These are phyloP conservation scores for Fukomys damarensis DNA, from an alignment of 2,113 vertebrate genomes.

Conservation along the genomic window DNA sequence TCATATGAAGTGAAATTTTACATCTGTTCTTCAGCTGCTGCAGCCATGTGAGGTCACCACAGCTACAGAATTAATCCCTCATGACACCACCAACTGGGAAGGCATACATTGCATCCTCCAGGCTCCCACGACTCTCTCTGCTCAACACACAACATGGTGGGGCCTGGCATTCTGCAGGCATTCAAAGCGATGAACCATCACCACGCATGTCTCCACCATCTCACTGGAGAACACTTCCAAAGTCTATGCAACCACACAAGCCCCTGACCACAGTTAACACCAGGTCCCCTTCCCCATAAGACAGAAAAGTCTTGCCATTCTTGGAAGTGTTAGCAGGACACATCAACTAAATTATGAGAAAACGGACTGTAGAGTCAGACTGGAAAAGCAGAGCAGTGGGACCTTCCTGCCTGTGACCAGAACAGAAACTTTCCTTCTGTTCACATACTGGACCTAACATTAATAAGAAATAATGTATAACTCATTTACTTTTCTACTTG, in stretches of 20 bases:
- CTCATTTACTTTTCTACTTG: not conserved
- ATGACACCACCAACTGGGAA: fast-evolving
- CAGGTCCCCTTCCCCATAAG: not conserved
- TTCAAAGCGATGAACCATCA: fast-evolving
- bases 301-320: not conserved
- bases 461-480: not conserved
- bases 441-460: not conserved
- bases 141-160: not conserved
- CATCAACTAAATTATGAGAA: not conserved
- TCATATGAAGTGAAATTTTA: not conserved
- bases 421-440: not conserved
- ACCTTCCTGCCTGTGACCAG: not conserved
- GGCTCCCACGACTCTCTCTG: no score
- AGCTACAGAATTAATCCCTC: not conserved
- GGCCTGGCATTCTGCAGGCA: not conserved
- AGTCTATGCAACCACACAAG: not conserved
- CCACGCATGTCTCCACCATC: fast-evolving
- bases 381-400: not conserved
- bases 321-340: not conserved
- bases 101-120: fast-evolving
- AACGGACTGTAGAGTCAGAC: fast-evolving
- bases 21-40: not conserved
- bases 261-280: not conserved
- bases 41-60: not conserved
- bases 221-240: not conserved